Conservation (phyloP, 2,113 vertebrate species). For the Hystrix cristata region DNA sequence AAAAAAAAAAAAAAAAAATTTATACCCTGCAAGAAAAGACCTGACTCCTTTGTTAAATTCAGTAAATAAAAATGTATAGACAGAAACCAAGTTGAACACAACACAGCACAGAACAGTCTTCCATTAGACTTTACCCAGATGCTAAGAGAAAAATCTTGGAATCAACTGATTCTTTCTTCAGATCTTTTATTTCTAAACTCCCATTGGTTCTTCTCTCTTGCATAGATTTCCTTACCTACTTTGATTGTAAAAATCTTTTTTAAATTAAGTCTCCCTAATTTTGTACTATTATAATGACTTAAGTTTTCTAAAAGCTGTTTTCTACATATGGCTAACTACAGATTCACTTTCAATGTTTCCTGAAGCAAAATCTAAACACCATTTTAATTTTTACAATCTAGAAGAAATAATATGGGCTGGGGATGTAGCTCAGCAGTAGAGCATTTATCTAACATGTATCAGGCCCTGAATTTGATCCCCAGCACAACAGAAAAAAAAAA, state of each 20-base stretch:
- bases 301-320: conserved; percentile 36
- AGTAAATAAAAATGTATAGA: background rate
- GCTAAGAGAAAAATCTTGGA: background rate
- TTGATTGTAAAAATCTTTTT: conserved; percentile 8
- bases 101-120: background rate
- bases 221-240: background rate
- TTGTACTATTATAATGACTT: conserved; percentile 1
- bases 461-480: background rate
- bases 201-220: background rate
- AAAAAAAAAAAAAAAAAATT: background rate
- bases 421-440: background rate
- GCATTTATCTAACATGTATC: background rate
- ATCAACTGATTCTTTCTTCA: background rate
- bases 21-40: background rate
- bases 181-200: conserved; percentile 3
- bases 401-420: background rate
- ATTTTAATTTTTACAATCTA: conserved; percentile 36
- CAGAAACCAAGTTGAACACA: background rate
- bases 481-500: background rate
- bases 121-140: background rate
- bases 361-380: conserved; percentile 47
- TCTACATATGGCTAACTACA: background rate
- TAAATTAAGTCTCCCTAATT: conserved; percentile 40
- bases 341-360: conserved; percentile 38
- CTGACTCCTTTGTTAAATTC: background rate